Base-by-base conservation (phyloP, 1,140 invertebrate species). In the Manduca sexta region DNA sequence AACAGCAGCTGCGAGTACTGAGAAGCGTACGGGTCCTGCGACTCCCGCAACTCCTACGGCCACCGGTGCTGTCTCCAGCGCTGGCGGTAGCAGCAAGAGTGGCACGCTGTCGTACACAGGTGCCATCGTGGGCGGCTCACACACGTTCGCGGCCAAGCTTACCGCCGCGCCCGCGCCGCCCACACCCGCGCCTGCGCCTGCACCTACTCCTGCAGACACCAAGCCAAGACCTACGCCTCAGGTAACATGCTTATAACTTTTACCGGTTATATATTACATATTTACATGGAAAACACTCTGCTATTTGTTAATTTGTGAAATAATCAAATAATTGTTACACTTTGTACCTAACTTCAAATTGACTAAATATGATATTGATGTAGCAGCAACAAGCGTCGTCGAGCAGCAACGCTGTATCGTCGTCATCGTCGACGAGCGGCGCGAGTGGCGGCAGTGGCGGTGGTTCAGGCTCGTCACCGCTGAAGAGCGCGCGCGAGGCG, bases 91-190 rank as follows among this genome's bases (percentile, higher is more conserved):
- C 18, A 14, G 14, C 31, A 51, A 48, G 44, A 37, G 34, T 3
- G 54, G 52, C 18, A 52, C 72, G 30, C 55, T 79, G 17, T 72
- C 79, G 14, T 83, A 83, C 67, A 81, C 76, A 21, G 75, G 74
- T 42, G 77, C 77, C 29, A 83, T 80, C 15, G 79, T 79, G 12
- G 76, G 76, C 51, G 55, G 75, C n/a, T 60, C 67, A 8, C 74
- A 81, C 58, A 84, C 80, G 1, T 84, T 84, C 65, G 80, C 77
- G 2, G 80, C 77, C 45, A 81, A 84, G 50, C 67, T 84, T 10
- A 71, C 74, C 3, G 73, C 77, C 46, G 68, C 16, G 50, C 67
- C 18, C 40, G 40, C 40, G 17, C 8, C 40, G 40, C 40, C 38
- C 38, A 16, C 38, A 35, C 33, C 33, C 11, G 7, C 35, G 35